Base-by-base conservation (phyloP, 2,113 vertebrate genomes). In the Sigmodon hispidus region DNA sequence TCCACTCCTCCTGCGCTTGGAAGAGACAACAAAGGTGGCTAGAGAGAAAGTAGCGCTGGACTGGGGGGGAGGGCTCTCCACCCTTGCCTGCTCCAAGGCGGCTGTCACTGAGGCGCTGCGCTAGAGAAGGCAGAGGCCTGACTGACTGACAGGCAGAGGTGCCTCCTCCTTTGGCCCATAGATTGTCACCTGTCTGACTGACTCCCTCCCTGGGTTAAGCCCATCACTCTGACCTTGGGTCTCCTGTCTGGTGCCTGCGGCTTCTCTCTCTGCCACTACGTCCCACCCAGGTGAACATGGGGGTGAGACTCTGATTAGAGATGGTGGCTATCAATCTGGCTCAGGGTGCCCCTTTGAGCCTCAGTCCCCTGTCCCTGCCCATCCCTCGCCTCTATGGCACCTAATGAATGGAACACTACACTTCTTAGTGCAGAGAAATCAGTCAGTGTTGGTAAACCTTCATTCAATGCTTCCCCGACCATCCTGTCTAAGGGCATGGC, bases 21-120 rank as follows among this genome's bases (percentile, higher is more conserved):
- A 97, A 97, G 95, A 80, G 65, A 97, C 90, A 95, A 97, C 92
- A 98, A 95, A 96, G 93, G 95, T 93, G 96, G 93, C 86, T 92
- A 88, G 75, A 96, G 97, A 96, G 90, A 93, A 97, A 94, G 96
- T 94, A 91, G 93, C 5, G 87, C 93, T 65, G 92, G 95, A 94
- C 95, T 90, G 13, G 70, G 77, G 69, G 75, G 63, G 69, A 87
- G 59, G n/a, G 34, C 40, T 89, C 83, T 88, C 48, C 45, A n/a
- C 87, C 79, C 80, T 29, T 2, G 4, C 80, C 55, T 17, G 24
- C 77, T 93, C 61, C 72, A 87, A 13, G 73, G 65, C 63, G 52
- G 65, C 72, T 79, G 91, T 55, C 40, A 7, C 45, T 7, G 57
- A 84, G 59, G 52, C 76, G 55, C 9, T 70, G 69, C 19, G n/a